Percentiles rank a stretch among this genome's conserved stretches.
Evolutionary conservation across 2,113 vertebrate genomes (phyloP).

Genomic region (Asarcornis scutulata): DNA sequence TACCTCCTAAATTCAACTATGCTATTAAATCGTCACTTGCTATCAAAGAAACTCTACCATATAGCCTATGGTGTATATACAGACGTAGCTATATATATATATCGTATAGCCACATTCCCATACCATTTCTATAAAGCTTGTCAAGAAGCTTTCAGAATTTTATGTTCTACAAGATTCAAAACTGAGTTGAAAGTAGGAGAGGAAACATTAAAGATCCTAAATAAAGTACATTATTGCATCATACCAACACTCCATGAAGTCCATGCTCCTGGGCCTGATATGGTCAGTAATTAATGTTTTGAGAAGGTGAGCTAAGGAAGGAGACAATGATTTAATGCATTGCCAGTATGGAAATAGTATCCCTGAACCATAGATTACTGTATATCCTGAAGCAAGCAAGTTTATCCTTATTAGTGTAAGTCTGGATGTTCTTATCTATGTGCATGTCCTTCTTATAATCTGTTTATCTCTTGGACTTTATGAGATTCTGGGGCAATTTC

Average conservation of each 20-base stretch:
- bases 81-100: no score
- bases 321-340: background rate
- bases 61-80: background rate
- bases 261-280: background rate
- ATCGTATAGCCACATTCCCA: background rate
- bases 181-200: background rate
- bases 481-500: background rate
- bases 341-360: background rate
- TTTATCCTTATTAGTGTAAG: conserved; percentile 16
- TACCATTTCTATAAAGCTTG: background rate
- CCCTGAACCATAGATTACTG: background rate
- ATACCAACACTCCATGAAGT: background rate
- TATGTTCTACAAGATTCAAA: background rate
- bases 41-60: background rate
- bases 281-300: background rate
- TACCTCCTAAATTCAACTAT: background rate
- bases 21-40: background rate
- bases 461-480: background rate
- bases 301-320: background rate
- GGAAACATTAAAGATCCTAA: background rate
- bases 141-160: background rate
- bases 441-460: background rate
- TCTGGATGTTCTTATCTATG: background rate
- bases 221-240: background rate
- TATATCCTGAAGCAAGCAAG: background rate